These are phyloP conservation scores for Acanthosepion pharaonis DNA, from an alignment of 2,888 invertebrate genomes.

Conservation along the genomic window DNA sequence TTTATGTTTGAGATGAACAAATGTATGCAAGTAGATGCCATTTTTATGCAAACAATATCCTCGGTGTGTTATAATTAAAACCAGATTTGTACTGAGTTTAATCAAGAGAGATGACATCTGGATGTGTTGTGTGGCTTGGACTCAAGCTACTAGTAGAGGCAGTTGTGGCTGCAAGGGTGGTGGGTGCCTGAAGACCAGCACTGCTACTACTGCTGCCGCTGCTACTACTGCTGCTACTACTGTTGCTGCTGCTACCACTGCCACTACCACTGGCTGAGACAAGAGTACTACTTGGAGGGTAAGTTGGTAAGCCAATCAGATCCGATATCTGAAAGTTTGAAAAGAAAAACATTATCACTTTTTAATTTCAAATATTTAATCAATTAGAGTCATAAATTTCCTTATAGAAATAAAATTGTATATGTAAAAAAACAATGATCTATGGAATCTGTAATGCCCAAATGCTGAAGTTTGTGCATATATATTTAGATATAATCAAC, in stretches of 20 bases:
- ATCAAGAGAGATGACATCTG: slow-evolving; percentile 43
- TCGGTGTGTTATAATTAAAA: not conserved
- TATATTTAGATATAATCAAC: too few relatives aligned
- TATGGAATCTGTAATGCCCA: too few relatives aligned
- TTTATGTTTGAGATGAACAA: not conserved
- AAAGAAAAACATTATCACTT: not conserved
- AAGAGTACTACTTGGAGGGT: not conserved
- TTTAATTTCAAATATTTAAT: not conserved
- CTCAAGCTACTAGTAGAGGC: slow-evolving; percentile 5
- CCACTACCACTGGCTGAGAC: slow-evolving; percentile 17
- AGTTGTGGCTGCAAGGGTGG: slow-evolving; percentile 25
- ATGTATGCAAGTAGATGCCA: not conserved
- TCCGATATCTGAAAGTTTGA: slow-evolving; percentile 39
- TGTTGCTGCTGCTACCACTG: slow-evolving; percentile 36
- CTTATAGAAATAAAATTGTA: too few relatives aligned
- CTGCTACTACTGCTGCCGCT: slow-evolving; percentile 33
- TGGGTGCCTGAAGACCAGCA: not conserved
- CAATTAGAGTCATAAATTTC: too few relatives aligned
- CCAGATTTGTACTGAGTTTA: not conserved
- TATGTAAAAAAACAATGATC: too few relatives aligned
- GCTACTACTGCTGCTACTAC: slow-evolving; percentile 38
- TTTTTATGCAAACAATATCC: not conserved
- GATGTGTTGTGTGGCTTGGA: slow-evolving; percentile 25
- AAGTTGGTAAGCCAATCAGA: slow-evolving; percentile 34
- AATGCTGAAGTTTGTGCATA: too few relatives aligned